Base-by-base conservation (phyloP, 2,797 vertebrate genomes). In the Prionace glauca region DNA sequence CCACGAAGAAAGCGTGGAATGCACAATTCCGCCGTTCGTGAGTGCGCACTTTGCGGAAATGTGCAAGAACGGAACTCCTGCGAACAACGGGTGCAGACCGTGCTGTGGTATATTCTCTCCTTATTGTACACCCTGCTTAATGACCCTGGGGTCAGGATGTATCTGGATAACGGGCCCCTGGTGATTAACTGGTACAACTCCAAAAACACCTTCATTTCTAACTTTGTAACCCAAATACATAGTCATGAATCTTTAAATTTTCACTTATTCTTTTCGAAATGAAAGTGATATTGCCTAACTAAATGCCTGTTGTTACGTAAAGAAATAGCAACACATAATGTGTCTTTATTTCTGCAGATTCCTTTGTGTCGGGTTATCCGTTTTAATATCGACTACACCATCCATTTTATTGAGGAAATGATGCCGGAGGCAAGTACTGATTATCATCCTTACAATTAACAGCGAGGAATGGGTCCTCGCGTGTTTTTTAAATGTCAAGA, bases 371-470 rank as follows among this genome's bases (percentile, higher is more conserved):
- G 99, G 97, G 99, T 99, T 97, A 99, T 99, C 97, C 98, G 99
- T 97, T 99, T 99, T 98, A 99, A 99, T 98, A 99, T 99, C 97
- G 99, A 99, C 98, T 99, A 99, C 98, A 99, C 99, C 96, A 99
- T 99, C 97, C 99, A 99, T 98, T 99, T 99, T 97, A 99, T 99
- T 96, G 98, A 99, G 96, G 99, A 99, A 97, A 99, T 99, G 99
- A 98, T 98, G 97, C 99, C 99, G 36, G 99, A 99, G 99, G 99
- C 99, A 98, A 98, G 98, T 50, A 77, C 29, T 16, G 29, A 60
- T 32, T 56, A 14, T 32, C 26, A 29, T 77, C 72, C 26, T 94
- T 4, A 94, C 45, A 72, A 29, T 29, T 95, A 32, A 32, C 41
- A 32, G 41, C 71, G 26, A 72, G 45, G 41, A 91, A n/a, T 72